Conservation (phyloP, 2,113 vertebrate genomes). For the Eulacestoma nigropectus region DNA sequence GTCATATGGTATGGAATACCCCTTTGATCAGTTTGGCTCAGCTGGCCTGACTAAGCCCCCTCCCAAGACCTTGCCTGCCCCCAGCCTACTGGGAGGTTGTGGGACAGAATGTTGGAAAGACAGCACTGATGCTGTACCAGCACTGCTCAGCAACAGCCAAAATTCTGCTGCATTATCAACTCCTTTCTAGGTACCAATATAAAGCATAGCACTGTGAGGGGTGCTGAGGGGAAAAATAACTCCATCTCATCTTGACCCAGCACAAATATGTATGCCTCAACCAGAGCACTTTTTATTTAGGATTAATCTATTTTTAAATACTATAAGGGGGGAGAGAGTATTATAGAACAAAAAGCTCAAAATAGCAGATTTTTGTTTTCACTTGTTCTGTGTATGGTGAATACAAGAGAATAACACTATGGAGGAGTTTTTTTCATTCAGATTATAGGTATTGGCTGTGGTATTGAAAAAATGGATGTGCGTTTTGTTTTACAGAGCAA, state of each 20-base stretch:
- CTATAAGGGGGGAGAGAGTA: not conserved
- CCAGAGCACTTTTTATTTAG: not conserved
- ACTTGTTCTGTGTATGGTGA: not conserved
- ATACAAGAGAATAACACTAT: not conserved
- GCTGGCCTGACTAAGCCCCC: not conserved
- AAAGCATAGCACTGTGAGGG: not conserved
- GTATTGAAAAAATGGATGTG: not conserved
- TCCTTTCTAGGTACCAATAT: not conserved
- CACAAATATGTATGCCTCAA: not conserved
- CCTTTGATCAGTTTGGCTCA: not conserved
- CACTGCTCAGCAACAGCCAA: not conserved
- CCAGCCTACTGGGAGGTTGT: not conserved
- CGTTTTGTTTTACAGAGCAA: not conserved
- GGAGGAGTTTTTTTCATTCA: not conserved
- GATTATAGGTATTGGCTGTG: not conserved
- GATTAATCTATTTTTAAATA: not conserved
- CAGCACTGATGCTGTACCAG: not conserved
- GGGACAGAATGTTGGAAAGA: not conserved
- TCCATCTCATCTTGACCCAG: not conserved
- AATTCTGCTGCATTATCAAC: not conserved
- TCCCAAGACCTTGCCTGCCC: not conserved
- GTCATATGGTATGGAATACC: not conserved
- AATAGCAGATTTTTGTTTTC: not conserved
- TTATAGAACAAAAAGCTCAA: not conserved
- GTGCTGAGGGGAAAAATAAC: not conserved